Percentiles rank a stretch among this genome's conserved stretches.
phyloP scores from a whole-genome alignment of 2,888 invertebrate species.

The Gibbula magus region DNA sequence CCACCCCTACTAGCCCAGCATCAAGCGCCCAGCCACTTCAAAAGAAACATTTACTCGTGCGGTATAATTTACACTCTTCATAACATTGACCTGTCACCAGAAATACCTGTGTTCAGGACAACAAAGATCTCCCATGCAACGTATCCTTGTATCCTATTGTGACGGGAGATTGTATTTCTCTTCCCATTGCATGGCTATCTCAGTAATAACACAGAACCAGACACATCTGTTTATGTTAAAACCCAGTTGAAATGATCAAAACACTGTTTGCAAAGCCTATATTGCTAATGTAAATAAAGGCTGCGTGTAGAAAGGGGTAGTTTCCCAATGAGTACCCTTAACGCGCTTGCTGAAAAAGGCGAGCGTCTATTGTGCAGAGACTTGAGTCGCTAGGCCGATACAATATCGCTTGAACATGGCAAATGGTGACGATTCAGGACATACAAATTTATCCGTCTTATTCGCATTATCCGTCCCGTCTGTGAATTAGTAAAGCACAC shows the following conservation, averaged over 20 bases:
- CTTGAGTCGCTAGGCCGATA: neutral
- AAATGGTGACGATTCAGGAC: neutral
- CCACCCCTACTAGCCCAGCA: neutral
- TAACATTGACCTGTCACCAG: slow-evolving; percentile 19
- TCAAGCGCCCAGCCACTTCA: slow-evolving; percentile 14
- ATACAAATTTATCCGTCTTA: slow-evolving; percentile 13
- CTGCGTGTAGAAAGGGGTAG: neutral
- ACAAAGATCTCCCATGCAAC: slow-evolving; percentile 11
- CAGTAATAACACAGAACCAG: slow-evolving; percentile 1
- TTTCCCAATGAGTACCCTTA: slow-evolving; percentile 4
- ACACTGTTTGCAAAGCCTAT: slow-evolving; percentile 7
- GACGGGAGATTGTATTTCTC: slow-evolving; percentile 15
- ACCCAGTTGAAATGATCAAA: slow-evolving; percentile 26
- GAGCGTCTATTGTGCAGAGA: neutral
- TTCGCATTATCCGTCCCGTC: neutral
- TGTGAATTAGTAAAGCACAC: slow-evolving; percentile 14
- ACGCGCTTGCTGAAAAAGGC: neutral
- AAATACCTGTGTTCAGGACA: slow-evolving; percentile 1
- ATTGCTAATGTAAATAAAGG: slow-evolving; percentile 11
- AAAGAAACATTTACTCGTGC: slow-evolving; percentile 25
- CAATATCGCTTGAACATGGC: slow-evolving; percentile 10
- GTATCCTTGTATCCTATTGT: slow-evolving; percentile 6
- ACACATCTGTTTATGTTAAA: slow-evolving; percentile 25
- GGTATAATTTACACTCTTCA: slow-evolving; percentile 26
- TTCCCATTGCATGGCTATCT: neutral